Evolutionary conservation across 1,140 invertebrate genomes (phyloP), one percentile per base, ranked within the genome.

Genomic region (Uloborus diversus): DNA sequence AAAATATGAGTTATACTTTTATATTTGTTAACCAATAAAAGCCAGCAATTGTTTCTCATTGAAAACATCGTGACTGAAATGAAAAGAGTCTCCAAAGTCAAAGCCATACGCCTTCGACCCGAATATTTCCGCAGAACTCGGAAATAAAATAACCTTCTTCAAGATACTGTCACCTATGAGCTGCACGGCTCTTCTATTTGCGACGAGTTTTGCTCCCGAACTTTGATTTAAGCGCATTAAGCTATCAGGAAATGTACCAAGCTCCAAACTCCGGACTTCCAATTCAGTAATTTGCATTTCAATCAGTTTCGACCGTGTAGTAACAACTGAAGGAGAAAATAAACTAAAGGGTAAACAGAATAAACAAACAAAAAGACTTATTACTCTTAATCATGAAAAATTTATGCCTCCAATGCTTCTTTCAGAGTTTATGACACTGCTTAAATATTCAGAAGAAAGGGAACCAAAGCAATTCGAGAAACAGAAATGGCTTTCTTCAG

Each of bases 361-460:
- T 53, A 53, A 53, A 53, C 23, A 53, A 53, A 53, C n/a, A 53
- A 53, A 53, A n/a, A 53, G 49, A 53, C n/a, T 53, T n/a, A 53
- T 53, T 53, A 17, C 49, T 53, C 49, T 53, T 53, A 53, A 53
- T 53, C 49, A 53, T 53, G 49, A 53, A 53, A 53, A 53, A 53
- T 53, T 53, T 53, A 53, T 53, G 49, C 49, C n/a, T 7, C 49
- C 49, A 53, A 53, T 53, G 49, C 49, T 20, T 53, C 49, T 53
- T 20, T 53, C 49, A 14, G 49, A 53, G 17, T 53, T 53, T 53
- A 53, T 53, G 49, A 53, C 49, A 53, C 49, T 53, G 20, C 9
- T 53, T 53, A 53, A 53, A 53, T 53, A 53, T 53, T 53, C 49
- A 53, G 23, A 53, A 53, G 49, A 53, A n/a, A 53, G 49, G 20